These are phyloP conservation scores for Archocentrus centrarchus DNA, from an alignment of 2,113 vertebrate species.

Conservation along the genomic window DNA sequence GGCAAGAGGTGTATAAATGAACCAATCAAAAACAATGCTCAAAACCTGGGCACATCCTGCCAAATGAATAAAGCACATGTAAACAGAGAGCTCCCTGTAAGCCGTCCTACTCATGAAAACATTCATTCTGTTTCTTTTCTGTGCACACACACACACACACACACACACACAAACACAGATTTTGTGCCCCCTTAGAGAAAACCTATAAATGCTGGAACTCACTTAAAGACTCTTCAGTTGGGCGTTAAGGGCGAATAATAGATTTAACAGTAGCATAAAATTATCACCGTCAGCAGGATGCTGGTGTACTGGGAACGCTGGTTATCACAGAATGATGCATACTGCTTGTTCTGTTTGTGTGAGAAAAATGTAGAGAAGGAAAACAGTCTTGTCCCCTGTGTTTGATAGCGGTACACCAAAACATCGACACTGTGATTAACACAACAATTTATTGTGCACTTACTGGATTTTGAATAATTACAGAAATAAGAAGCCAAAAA, in stretches of 20 bases:
- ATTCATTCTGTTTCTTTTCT: neutral
- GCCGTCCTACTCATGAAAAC: neutral
- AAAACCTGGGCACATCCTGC: neutral
- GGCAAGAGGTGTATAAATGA: neutral
- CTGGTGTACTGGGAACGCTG: neutral
- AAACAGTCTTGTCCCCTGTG: neutral
- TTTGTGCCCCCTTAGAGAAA: neutral
- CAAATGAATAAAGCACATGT: neutral
- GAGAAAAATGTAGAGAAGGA: neutral
- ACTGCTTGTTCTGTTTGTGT: neutral
- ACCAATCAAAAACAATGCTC: neutral
- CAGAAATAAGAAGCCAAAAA: neutral
- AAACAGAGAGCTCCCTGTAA: neutral
- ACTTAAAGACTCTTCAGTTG: neutral
- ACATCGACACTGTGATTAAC: neutral
- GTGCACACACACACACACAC: neutral
- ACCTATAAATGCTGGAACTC: neutral
- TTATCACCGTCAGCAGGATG: conserved; percentile 13
- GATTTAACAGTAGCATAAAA: neutral
- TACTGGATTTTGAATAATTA: neutral
- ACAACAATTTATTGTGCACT: neutral
- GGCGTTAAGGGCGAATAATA: neutral
- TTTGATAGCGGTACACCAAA: neutral
- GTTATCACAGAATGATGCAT: neutral
- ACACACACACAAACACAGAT: too few species aligned